Evolutionary conservation across 1,140 invertebrate species (phyloP).

Genomic region (Cryptotermes secundus): DNA sequence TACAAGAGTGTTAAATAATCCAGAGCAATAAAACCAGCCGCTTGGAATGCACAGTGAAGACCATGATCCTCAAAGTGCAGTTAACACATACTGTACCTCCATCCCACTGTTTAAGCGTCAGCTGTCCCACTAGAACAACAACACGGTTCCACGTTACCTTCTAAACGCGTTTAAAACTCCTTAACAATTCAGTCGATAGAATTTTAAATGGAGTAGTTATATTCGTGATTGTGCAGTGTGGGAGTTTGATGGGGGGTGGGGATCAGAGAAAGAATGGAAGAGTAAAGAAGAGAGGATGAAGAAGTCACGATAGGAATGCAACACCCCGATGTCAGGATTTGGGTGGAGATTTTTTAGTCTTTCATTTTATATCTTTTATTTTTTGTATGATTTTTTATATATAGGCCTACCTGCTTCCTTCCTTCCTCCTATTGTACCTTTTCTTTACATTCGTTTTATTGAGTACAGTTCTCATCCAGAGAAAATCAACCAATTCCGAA

Average conservation of each 20-base stretch:
- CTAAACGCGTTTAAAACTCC: not conserved
- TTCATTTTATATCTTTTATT: not conserved
- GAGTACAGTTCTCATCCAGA: not conserved
- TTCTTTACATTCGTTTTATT: not conserved
- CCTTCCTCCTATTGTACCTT: not conserved
- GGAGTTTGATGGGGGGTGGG: not conserved
- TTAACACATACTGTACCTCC: no score
- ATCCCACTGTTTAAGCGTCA: no score
- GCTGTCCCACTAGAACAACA: no score
- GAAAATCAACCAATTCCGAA: not conserved
- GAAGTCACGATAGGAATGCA: not conserved
- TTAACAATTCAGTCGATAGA: not conserved
- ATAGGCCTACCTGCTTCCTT: not conserved
- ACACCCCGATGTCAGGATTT: not conserved
- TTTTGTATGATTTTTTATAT: not conserved
- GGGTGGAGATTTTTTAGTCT: not conserved
- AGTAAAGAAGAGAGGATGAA: not conserved
- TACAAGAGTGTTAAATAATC: no score
- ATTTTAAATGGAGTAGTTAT: not conserved
- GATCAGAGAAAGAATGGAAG: not conserved
- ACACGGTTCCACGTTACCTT: no score
- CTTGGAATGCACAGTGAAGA: no score
- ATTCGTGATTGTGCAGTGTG: not conserved
- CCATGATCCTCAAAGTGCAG: no score
- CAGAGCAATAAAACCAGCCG: no score